Conservation (phyloP, 2,888 invertebrate genomes). For the Napeogenes sylphis region DNA sequence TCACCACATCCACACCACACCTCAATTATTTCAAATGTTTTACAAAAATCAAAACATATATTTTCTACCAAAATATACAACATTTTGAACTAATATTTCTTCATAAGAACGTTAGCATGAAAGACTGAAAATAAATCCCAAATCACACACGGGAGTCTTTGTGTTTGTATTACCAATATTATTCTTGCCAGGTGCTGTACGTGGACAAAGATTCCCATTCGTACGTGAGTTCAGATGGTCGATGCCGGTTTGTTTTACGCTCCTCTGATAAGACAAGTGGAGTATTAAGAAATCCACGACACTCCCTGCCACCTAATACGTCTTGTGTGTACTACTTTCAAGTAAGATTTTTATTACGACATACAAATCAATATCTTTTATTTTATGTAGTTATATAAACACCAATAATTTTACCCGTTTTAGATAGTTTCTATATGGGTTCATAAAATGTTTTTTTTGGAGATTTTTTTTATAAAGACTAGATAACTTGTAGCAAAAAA, state of each 20-base stretch:
- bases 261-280: slow-evolving; percentile 86
- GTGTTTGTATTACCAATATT: slow-evolving; percentile 29
- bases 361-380: background rate
- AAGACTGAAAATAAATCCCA: slow-evolving; percentile 9
- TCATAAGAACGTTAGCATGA: background rate
- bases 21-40: too few relatives aligned
- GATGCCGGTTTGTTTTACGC: slow-evolving; percentile 86
- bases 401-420: too few relatives aligned
- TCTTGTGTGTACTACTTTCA: slow-evolving; percentile 88
- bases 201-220: slow-evolving; percentile 86
- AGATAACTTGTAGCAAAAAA: too few relatives aligned
- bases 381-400: too few relatives aligned
- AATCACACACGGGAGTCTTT: slow-evolving; percentile 24
- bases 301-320: slow-evolving; percentile 88
- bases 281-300: slow-evolving; percentile 84
- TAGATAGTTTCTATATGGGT: too few relatives aligned
- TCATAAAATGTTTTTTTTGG: background rate
- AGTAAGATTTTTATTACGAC: slow-evolving; percentile 42
- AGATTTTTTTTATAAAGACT: too few relatives aligned
- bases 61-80: background rate
- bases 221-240: slow-evolving; percentile 84
- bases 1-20: too few relatives aligned
- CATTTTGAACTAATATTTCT: background rate
- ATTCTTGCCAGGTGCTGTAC: slow-evolving; percentile 79
- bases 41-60: background rate